These are phyloP conservation scores for Drosophila paramelanica DNA, from an alignment of 2,888 invertebrate genomes.

Conservation along the genomic window DNA sequence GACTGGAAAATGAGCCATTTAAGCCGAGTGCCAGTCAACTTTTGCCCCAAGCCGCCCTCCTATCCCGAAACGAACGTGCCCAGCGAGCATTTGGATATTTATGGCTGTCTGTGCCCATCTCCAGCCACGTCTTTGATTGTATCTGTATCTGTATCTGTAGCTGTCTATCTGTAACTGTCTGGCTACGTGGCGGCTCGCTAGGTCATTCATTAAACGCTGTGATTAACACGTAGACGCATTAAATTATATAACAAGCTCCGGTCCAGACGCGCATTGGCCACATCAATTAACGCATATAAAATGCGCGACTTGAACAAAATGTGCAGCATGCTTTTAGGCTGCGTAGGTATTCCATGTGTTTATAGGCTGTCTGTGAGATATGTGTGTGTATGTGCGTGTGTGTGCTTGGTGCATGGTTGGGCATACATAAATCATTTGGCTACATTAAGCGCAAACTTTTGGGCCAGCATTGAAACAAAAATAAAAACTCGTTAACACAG, in stretches of 20 bases:
- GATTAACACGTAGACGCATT: slow-evolving; percentile 79
- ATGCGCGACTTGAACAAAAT: slow-evolving; percentile 38
- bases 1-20: slow-evolving; percentile 81
- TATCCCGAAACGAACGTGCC: slow-evolving; percentile 59
- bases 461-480: slow-evolving; percentile 62
- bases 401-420: slow-evolving; percentile 12
- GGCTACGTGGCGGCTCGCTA: slow-evolving; percentile 41
- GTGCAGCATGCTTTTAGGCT: slow-evolving; percentile 49
- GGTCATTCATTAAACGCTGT: slow-evolving; percentile 74
- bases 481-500: slow-evolving; percentile 76
- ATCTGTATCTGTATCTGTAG: slow-evolving; percentile 28
- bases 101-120: slow-evolving; percentile 59
- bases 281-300: slow-evolving; percentile 74
- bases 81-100: slow-evolving; percentile 63
- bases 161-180: slow-evolving; percentile 24
- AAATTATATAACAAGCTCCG: slow-evolving; percentile 63
- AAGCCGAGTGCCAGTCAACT: slow-evolving; percentile 69
- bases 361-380: neutral
- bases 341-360: slow-evolving; percentile 20
- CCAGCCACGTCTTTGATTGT: slow-evolving; percentile 22
- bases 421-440: slow-evolving; percentile 82
- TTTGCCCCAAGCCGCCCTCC: neutral
- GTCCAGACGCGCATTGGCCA: slow-evolving; percentile 46
- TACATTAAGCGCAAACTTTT: slow-evolving; percentile 66
- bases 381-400: slow-evolving; percentile 1